phyloP scores from a whole-genome alignment of 2,888 invertebrate species.

The Caenorhabditis drosophilae region DNA sequence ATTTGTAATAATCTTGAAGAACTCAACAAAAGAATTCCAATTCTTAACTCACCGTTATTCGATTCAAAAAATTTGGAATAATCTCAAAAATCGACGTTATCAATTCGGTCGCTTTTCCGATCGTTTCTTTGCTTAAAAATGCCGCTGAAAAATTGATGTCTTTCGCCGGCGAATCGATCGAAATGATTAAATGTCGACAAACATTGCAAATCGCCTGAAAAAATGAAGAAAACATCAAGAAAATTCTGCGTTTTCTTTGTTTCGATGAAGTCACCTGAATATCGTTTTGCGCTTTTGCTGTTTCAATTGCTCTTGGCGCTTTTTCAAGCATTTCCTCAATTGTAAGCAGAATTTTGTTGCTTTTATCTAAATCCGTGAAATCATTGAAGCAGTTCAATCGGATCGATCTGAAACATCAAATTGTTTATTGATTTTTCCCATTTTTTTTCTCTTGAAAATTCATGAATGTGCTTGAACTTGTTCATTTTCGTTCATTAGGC shows the following conservation, averaged over 20 bases:
- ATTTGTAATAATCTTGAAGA: too few species aligned
- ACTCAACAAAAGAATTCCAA: neutral
- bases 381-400: slow-evolving; percentile 24
- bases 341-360: slow-evolving; percentile 20
- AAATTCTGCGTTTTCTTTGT: too few species aligned
- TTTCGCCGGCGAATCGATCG: slow-evolving; percentile 44
- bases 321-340: slow-evolving; percentile 19
- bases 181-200: slow-evolving; percentile 53
- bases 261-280: slow-evolving; percentile 24
- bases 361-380: slow-evolving; percentile 41
- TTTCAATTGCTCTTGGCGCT: slow-evolving; percentile 18
- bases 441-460: neutral
- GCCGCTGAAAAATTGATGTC: slow-evolving; percentile 52
- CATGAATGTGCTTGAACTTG: slow-evolving; percentile 1
- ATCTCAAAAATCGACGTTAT: slow-evolving; percentile 17
- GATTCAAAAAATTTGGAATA: slow-evolving; percentile 17
- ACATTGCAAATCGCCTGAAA: slow-evolving; percentile 45
- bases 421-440: neutral
- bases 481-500: neutral
- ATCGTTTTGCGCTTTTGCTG: slow-evolving; percentile 21
- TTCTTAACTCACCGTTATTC: slow-evolving; percentile 1
- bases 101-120: slow-evolving; percentile 29
- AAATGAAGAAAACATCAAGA: slow-evolving; percentile 4
- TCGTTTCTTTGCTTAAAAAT: slow-evolving; percentile 42
- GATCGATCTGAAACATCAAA: slow-evolving; percentile 16